These are phyloP conservation scores for Pseudococcus jackbeardsleyi DNA, from an alignment of 2,888 invertebrate species.

Conservation along the genomic window DNA sequence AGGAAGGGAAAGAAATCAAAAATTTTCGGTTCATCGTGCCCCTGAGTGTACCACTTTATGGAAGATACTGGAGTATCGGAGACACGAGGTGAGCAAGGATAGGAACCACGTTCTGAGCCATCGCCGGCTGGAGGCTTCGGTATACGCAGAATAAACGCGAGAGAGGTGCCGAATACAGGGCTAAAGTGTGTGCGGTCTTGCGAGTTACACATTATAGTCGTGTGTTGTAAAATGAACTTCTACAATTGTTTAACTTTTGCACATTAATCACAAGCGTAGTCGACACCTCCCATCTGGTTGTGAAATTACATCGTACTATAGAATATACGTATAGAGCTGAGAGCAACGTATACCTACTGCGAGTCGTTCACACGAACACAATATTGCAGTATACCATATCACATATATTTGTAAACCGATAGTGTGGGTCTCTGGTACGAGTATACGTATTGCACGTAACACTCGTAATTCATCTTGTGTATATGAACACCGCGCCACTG, in stretches of 20 bases:
- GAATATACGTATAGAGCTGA: background rate
- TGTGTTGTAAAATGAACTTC: constrained; percentile 52
- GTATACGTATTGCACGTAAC: background rate
- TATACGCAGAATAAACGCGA: background rate
- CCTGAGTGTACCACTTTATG: background rate
- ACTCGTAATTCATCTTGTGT: background rate
- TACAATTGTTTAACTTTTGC: constrained; percentile 54
- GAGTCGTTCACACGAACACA: background rate
- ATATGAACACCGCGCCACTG: background rate
- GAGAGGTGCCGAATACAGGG: background rate
- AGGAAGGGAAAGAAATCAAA: background rate
- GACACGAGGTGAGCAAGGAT: background rate
- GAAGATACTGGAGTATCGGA: background rate
- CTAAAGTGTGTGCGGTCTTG: constrained; percentile 14
- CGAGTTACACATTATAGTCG: constrained; percentile 25
- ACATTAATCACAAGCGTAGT: constrained; percentile 47
- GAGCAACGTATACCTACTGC: background rate
- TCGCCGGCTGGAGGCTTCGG: background rate
- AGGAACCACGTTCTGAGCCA: background rate
- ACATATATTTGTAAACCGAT: background rate
- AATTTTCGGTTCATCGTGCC: background rate
- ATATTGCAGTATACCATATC: background rate
- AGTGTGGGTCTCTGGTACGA: background rate
- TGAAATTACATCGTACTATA: constrained; percentile 25
- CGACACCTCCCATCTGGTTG: constrained; percentile 55